Evolutionary conservation across 2,888 invertebrate species (phyloP), one percentile per base, ranked within the genome.

Genomic region (Tiliacea citrago): DNA sequence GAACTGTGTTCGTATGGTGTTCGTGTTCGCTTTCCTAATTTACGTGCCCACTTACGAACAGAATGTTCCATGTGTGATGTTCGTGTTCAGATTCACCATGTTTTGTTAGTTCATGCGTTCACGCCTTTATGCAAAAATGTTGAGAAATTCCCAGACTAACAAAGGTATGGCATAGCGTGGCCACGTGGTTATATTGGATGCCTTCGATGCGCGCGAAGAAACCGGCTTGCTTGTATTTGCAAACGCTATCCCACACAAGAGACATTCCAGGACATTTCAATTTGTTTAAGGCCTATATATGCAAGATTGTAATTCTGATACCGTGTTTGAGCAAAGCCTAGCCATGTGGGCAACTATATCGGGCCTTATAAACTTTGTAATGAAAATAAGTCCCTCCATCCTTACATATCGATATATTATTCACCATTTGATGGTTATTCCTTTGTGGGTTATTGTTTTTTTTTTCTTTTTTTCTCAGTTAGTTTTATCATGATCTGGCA

Each of bases 161-260:
- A 58, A 47, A 74, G 57, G 70, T 42, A 83, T 61, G 57, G 62
- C 47, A 68, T 60, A 57, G 58, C 79, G 58, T 62, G 47, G 63
- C 69, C 72, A 80, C 79, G 68, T 82, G 82, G 70, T 67, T 47
- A 45, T 58, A 45, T 68, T 12, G 63, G 21, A 81, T 81, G 58
- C 67, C 62, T 75, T 73, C 60, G 84, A 82, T 82, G 72, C 75
- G 63, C 63, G 81, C 67, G n/a, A 84, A 75, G 82, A 61, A 82
- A 81, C 84, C 84, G 75, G 82, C 47, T 73, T 53, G 60, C 69
- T 65, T 60, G 60, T 72, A 69, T 80, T 80, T 72, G 72, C 74
- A 80, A 69, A 84, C 47, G 61, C 57, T 75, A 68, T 70, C 57
- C 79, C 47, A 75, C 81, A 69, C 67, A 35, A 60, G 51, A 66